Evolutionary conservation across 1,140 invertebrate genomes (phyloP).

Genomic region (Onthophagus taurus): DNA sequence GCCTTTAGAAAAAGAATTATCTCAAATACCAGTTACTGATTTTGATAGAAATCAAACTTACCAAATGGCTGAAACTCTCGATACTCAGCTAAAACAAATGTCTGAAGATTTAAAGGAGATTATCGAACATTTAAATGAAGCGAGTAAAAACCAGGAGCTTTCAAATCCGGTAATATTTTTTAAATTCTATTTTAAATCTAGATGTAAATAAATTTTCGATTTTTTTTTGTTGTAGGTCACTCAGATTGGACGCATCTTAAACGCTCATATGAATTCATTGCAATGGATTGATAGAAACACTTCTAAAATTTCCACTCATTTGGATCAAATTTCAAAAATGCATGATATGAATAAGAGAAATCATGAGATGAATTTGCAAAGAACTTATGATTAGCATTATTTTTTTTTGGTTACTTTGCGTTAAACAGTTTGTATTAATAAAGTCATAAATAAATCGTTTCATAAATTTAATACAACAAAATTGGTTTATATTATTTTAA

Average conservation of each 20-base stretch:
- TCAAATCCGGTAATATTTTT: constrained; percentile 71
- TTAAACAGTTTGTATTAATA: too few species aligned
- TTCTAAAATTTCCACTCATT: constrained; percentile 59
- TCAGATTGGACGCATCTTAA: constrained; percentile 87
- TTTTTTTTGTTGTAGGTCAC: constrained; percentile 53
- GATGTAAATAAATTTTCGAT: neutral
- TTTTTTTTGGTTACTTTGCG: too few species aligned
- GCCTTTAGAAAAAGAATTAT: constrained; percentile 74
- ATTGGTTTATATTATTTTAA: too few species aligned
- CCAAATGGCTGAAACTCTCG: constrained; percentile 77
- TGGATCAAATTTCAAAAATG: constrained; percentile 75
- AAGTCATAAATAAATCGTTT: too few species aligned
- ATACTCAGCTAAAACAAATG: constrained; percentile 89
- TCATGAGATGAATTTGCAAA: constrained; percentile 20
- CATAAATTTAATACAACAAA: too few species aligned
- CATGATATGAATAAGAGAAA: constrained; percentile 60
- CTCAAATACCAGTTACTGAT: constrained; percentile 63
- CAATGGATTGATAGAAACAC: constrained; percentile 84
- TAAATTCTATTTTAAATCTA: neutral
- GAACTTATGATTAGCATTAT: constrained; percentile 18
- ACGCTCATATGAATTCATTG: constrained; percentile 92
- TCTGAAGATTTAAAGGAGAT: constrained; percentile 91
- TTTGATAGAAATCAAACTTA: constrained; percentile 79
- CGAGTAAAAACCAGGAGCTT: constrained; percentile 71
- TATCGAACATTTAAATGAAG: constrained; percentile 87